Evolutionary conservation across 2,797 vertebrate species (phyloP).

Genomic region (Syngnathus rostellatus): DNA sequence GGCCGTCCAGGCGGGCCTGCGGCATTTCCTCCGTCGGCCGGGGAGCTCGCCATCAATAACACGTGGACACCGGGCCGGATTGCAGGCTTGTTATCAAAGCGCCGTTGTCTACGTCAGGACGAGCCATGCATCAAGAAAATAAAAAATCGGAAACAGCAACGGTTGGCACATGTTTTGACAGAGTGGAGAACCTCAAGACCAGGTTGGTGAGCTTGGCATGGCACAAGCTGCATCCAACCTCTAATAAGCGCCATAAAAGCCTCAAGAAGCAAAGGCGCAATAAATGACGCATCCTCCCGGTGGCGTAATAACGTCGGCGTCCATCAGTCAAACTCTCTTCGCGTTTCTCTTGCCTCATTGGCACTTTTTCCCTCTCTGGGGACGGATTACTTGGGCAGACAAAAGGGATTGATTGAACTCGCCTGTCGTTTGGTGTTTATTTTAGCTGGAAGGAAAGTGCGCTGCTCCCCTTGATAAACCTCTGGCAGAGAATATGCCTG

Average conservation of each 20-base stretch:
- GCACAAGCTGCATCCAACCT: slow-evolving; percentile 38
- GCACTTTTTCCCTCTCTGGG: slow-evolving; percentile 39
- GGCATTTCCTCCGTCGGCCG: slow-evolving; percentile 53
- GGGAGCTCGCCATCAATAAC: slow-evolving; percentile 65
- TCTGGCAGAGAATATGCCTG: slow-evolving; percentile 21
- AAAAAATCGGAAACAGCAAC: slow-evolving; percentile 10
- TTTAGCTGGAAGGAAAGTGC: slow-evolving; percentile 51
- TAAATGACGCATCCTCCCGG: slow-evolving; percentile 58
- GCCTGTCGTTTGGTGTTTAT: slow-evolving; percentile 56
- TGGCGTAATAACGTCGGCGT: slow-evolving; percentile 53
- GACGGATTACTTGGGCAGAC: slow-evolving; percentile 52
- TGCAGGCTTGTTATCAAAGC: slow-evolving; percentile 63
- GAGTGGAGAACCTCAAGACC: too few species aligned
- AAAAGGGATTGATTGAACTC: slow-evolving; percentile 53
- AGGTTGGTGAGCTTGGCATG: slow-evolving; percentile 8
- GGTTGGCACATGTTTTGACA: too few species aligned
- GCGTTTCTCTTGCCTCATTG: slow-evolving; percentile 22
- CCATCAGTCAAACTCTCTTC: slow-evolving; percentile 58
- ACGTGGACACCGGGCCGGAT: slow-evolving; percentile 58
- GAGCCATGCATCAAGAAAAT: slow-evolving; percentile 60
- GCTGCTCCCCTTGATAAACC: slow-evolving; percentile 46
- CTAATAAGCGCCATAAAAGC: slow-evolving; percentile 62
- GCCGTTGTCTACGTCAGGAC: slow-evolving; percentile 64
- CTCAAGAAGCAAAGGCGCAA: slow-evolving; percentile 55
- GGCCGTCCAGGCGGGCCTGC: slow-evolving; percentile 63